Percentiles rank a stretch among this genome's conserved stretches.
Evolutionary conservation across 2,888 invertebrate genomes (phyloP).

Genomic region (Hypselothyrea guttata): DNA sequence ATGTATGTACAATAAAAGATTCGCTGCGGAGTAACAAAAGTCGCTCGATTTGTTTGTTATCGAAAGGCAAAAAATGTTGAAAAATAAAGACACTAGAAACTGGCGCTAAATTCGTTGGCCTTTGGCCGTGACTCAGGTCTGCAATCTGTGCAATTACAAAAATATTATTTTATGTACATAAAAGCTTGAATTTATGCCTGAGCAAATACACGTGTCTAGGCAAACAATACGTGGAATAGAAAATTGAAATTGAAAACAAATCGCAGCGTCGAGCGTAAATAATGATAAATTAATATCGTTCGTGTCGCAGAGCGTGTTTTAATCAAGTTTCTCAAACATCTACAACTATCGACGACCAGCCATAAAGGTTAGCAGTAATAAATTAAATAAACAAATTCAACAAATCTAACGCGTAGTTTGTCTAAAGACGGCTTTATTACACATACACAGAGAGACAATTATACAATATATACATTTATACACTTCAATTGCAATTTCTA

Average conservation of each 20-base stretch:
- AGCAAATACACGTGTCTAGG: not conserved
- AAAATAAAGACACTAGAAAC: constrained; percentile 2
- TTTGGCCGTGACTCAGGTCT: constrained; percentile 9
- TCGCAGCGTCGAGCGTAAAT: constrained; percentile 3
- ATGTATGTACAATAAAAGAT: constrained; percentile 1
- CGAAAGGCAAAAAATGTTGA: not conserved
- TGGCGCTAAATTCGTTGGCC: constrained; percentile 21
- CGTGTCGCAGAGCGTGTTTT: constrained; percentile 22
- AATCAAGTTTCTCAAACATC: constrained; percentile 40
- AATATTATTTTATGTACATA: not conserved
- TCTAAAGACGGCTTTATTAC: constrained; percentile 10
- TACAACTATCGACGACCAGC: constrained; percentile 14
- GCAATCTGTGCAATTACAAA: constrained; percentile 3
- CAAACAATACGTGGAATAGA: not conserved
- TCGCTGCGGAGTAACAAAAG: constrained; percentile 12
- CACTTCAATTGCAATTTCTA: not conserved
- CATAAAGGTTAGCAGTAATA: constrained; percentile 52
- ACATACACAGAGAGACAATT: not conserved
- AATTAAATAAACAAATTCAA: constrained; percentile 42
- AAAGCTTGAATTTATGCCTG: not conserved
- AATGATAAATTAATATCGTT: constrained; percentile 4
- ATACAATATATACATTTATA: not conserved
- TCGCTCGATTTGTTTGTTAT: constrained; percentile 7
- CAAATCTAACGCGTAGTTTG: constrained; percentile 62
- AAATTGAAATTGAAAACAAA: constrained; percentile 15